Conservation (phyloP, 2,888 invertebrate genomes). For the Noctua janthe region DNA sequence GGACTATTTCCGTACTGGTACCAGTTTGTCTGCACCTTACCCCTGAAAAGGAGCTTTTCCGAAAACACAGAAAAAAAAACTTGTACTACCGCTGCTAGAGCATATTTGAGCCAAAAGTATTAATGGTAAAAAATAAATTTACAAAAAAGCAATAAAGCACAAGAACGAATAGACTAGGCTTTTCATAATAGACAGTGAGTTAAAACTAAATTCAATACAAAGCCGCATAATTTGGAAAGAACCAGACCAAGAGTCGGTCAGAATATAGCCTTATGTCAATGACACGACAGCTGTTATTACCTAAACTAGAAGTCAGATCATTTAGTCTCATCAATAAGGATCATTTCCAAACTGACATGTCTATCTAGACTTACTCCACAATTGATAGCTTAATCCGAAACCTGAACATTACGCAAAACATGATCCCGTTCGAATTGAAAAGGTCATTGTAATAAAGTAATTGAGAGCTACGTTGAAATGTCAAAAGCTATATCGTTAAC, state of each 20-base stretch:
- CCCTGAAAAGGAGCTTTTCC: not conserved
- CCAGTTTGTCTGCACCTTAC: not conserved
- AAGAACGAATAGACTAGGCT: not conserved
- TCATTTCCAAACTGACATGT: slow-evolving; percentile 12
- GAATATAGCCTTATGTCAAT: not conserved
- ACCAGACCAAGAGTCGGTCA: not conserved
- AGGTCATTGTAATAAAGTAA: slow-evolving; percentile 64
- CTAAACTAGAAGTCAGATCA: not conserved
- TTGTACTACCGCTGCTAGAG: not conserved
- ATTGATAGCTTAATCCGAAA: slow-evolving; percentile 45
- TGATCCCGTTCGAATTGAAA: slow-evolving; percentile 62
- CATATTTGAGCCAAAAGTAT: not conserved
- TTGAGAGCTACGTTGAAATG: slow-evolving; percentile 54
- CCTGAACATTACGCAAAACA: slow-evolving; percentile 39
- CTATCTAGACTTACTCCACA: slow-evolving; percentile 14
- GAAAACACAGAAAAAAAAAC: not conserved
- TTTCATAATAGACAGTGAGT: not conserved
- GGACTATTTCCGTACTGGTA: no score
- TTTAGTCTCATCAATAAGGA: slow-evolving; percentile 1
- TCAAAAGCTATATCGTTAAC: slow-evolving; percentile 55
- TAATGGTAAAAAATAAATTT: not conserved
- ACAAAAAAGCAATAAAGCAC: not conserved
- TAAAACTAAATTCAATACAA: not conserved
- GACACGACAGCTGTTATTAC: not conserved
- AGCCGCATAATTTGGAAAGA: not conserved